Evolutionary conservation across 2,888 invertebrate genomes (phyloP), one percentile per base, ranked within the genome.

Genomic region (Scrobipalpa costella): DNA sequence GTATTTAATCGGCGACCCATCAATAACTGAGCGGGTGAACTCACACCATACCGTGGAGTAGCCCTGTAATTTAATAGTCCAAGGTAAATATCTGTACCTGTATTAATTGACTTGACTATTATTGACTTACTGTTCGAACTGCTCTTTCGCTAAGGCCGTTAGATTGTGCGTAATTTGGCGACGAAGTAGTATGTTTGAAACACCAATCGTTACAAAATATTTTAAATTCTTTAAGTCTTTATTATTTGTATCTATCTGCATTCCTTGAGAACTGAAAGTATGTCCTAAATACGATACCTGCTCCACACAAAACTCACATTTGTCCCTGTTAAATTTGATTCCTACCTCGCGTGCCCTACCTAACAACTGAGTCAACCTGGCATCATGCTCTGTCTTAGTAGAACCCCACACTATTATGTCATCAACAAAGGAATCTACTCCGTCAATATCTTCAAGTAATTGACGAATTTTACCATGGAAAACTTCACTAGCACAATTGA

Each of bases 241-340:
- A n/a, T n/a, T n/a, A n/a, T n/a, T n/a, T n/a, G n/a, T n/a, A 5
- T 66, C 65, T 15, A 62, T 33, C 7, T 34, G 17, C 67, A 67
- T 65, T 9, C 65, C 67, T 1, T 57, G 8, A 0, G 19, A 34
- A 62, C 55, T 62, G 13, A 62, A 62, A 0, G 61, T 62, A 33
- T 62, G 62, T 27, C 67, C 71, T 13, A 73, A 59, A 52, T 71
- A 69, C 1, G 61, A 66, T 0, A 70, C 60, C 52, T 71, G 61
- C 3, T 55, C 2, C 0, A 70, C 68, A 6, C 64, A 27, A 63
- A 71, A 67, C 44, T 68, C 50, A 61, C 64, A 66, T 34, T 69
- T 67, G 11, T 65, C 63, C 7, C 9, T 33, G 33, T 65, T 65
- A 27, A 65, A 65, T 40, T 36, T 58, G 3, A 66, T 59, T 19